phyloP scores from a whole-genome alignment of 2,888 invertebrate genomes.

The Bedellia somnulentella region DNA sequence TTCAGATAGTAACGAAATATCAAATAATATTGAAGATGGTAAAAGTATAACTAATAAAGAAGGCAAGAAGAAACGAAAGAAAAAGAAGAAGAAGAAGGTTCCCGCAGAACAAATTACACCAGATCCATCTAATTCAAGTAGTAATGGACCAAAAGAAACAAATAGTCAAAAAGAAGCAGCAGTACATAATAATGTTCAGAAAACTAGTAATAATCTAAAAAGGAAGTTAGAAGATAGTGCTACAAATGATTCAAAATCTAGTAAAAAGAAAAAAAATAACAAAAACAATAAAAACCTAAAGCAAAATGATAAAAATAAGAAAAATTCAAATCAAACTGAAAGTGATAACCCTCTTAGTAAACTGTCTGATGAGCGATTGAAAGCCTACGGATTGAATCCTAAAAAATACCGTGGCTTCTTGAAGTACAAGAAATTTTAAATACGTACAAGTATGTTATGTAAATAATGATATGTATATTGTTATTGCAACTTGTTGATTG shows the following conservation, averaged over 20 bases:
- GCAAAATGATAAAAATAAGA: constrained; percentile 9
- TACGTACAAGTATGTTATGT: not conserved
- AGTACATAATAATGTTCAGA: constrained; percentile 15
- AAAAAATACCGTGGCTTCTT: constrained; percentile 81
- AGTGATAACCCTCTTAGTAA: constrained; percentile 5
- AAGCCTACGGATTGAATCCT: constrained; percentile 91
- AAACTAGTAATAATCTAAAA: constrained; percentile 10
- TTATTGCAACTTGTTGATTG: no score
- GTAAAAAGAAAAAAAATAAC: constrained; percentile 18
- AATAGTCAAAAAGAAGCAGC: constrained; percentile 17
- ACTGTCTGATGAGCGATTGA: constrained; percentile 78
- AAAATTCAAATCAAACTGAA: constrained; percentile 7
- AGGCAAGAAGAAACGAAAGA: constrained; percentile 4
- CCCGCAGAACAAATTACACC: constrained; percentile 20
- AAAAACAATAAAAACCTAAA: constrained; percentile 9
- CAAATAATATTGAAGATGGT: constrained; percentile 11
- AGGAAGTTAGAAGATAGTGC: constrained; percentile 12
- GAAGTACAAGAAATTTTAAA: constrained; percentile 64
- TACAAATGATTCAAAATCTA: constrained; percentile 8
- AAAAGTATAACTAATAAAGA: not conserved
- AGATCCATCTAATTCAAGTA: constrained; percentile 16
- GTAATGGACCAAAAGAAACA: constrained; percentile 15
- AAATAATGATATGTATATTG: not conserved
- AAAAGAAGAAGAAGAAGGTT: constrained; percentile 10
- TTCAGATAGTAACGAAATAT: constrained; percentile 9